Conservation (phyloP, 1,140 invertebrate species). For the Bombus polaris region DNA sequence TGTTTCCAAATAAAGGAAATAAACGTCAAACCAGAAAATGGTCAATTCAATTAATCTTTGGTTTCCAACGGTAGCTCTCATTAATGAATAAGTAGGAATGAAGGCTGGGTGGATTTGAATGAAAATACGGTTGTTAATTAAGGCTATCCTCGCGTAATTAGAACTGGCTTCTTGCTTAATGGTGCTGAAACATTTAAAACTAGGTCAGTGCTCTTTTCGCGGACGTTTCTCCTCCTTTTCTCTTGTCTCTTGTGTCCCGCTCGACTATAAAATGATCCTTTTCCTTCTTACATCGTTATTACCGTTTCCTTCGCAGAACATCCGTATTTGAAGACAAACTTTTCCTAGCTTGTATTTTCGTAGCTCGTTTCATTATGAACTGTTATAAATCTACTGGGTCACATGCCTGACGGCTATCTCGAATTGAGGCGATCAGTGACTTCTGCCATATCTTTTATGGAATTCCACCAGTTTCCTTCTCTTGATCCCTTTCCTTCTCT, state of each 20-base stretch:
- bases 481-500: neutral
- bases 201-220: slow-evolving; percentile 67
- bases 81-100: slow-evolving; percentile 64
- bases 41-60: slow-evolving; percentile 56
- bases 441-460: slow-evolving; percentile 16
- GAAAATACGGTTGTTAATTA: slow-evolving; percentile 77
- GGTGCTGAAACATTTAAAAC: slow-evolving; percentile 69
- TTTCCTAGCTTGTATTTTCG: slow-evolving; percentile 38
- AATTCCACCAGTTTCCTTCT: slow-evolving; percentile 7
- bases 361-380: slow-evolving; percentile 62
- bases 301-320: slow-evolving; percentile 31
- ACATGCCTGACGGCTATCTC: slow-evolving; percentile 42
- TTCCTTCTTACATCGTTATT: slow-evolving; percentile 54
- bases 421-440: slow-evolving; percentile 43
- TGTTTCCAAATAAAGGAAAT: neutral
- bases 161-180: slow-evolving; percentile 71
- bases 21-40: slow-evolving; percentile 44
- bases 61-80: slow-evolving; percentile 67
- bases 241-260: slow-evolving; percentile 21
- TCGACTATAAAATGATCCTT: neutral
- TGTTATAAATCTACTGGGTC: slow-evolving; percentile 58
- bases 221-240: slow-evolving; percentile 38
- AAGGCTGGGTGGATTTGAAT: slow-evolving; percentile 60
- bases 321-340: slow-evolving; percentile 43
- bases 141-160: slow-evolving; percentile 75